Evolutionary conservation across 1,140 invertebrate genomes (phyloP), one percentile per base, ranked within the genome.

Genomic region (Psix sp.): DNA sequence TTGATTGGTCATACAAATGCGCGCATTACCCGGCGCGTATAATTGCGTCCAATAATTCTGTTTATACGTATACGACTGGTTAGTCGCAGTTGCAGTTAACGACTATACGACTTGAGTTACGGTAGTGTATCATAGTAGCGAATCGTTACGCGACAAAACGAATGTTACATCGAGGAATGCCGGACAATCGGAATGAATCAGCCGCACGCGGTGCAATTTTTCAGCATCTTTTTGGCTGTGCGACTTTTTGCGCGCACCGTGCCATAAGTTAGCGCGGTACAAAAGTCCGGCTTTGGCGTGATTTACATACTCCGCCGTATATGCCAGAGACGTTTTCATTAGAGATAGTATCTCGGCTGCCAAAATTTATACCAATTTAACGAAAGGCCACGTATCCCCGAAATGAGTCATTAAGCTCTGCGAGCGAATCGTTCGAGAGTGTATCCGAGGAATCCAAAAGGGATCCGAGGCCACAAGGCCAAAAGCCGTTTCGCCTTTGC

Each of bases 381-480:
- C 17, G 39, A 65, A 48, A 66, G 49, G 52, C 46, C 59, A 40
- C 49, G 62, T 56, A 66, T 39, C 13, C 18, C 33, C 29, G 48
- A 68, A 74, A 74, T 67, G 63, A 67, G 63, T 60, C 62, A 67
- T 67, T 67, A 72, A 59, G 56, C 17, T n/a, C n/a, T n/a, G n/a
- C n/a, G n/a, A n/a, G n/a, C 16, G 43, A 66, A 74, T 57, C 56
- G 67, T 66, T 67, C 33, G 62, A 54, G n/a, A n/a, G 52, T 26
- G 31, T 46, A 26, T 21, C 45, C 16, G 63, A 5, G 59, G 72
- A 74, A 65, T 74, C 72, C 59, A 63, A 62, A 68, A 74, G 65
- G 65, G 72, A 74, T 74, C 65, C 72, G 72, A 65, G 72, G 72
- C 72, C 72, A 60, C 72, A 75, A 75, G 72, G 72, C 72, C 72